These are phyloP conservation scores for rabbit (Oryctolagus cuniculus) DNA, from an alignment of 2,113 vertebrate species.

Conservation along the genomic window mOryCun1.1 NC_091437.1:34986001-34986500, in stretches of 20 bases:
- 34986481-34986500: background rate
- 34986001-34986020: no score
- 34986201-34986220: background rate
- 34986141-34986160: background rate
- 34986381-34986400: background rate
- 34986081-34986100: no score
- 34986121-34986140: no score
- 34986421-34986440: background rate
- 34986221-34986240: background rate
- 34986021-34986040: no score
- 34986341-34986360: background rate
- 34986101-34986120: no score
- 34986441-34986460: background rate
- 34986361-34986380: conserved; percentile 10
- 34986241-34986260: background rate
- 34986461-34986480: background rate
- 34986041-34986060: no score
- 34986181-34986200: background rate
- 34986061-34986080: no score
- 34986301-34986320: background rate
- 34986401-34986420: background rate
- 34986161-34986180: background rate
- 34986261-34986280: background rate
- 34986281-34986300: background rate
- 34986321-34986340: background rate